phyloP scores from a whole-genome alignment of 2,888 invertebrate species.

The Lobophora halterata region DNA sequence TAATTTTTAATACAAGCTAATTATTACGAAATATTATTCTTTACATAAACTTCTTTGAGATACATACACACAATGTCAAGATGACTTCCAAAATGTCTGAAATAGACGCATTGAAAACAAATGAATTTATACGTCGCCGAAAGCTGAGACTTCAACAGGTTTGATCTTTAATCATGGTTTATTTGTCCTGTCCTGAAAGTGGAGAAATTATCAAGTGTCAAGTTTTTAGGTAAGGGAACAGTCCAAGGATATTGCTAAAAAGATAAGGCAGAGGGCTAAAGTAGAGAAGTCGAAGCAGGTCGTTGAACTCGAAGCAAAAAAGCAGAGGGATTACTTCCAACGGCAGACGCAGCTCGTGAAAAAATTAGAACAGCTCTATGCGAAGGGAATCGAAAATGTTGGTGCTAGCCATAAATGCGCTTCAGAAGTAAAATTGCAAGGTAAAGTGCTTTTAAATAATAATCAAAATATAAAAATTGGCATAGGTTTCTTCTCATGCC shows the following conservation, averaged over 20 bases:
- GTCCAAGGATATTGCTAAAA: slow-evolving; percentile 74
- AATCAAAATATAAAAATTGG: no score
- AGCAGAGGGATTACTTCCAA: slow-evolving; percentile 61
- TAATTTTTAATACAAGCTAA: no score
- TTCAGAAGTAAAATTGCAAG: slow-evolving; percentile 43
- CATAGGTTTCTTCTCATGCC: background rate
- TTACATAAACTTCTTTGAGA: no score
- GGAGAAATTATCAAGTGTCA: slow-evolving; percentile 22
- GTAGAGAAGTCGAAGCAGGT: slow-evolving; percentile 61
- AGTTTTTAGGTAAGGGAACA: slow-evolving; percentile 74
- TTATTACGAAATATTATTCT: no score
- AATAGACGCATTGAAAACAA: slow-evolving; percentile 65
- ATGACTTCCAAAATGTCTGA: slow-evolving; percentile 69
- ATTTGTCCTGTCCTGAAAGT: slow-evolving; percentile 18
- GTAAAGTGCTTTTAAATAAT: no score
- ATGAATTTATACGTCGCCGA: slow-evolving; percentile 70
- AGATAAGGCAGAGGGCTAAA: slow-evolving; percentile 68
- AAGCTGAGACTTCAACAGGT: slow-evolving; percentile 76
- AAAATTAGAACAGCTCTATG: slow-evolving; percentile 58
- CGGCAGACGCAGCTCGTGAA: slow-evolving; percentile 64
- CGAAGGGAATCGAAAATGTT: slow-evolving; percentile 55
- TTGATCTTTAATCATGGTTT: slow-evolving; percentile 30
- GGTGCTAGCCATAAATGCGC: slow-evolving; percentile 64
- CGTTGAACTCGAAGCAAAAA: slow-evolving; percentile 53
- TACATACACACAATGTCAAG: slow-evolving; percentile 44